phyloP scores from a whole-genome alignment of 2,888 invertebrate species.

The Scaeva pyrastri region DNA sequence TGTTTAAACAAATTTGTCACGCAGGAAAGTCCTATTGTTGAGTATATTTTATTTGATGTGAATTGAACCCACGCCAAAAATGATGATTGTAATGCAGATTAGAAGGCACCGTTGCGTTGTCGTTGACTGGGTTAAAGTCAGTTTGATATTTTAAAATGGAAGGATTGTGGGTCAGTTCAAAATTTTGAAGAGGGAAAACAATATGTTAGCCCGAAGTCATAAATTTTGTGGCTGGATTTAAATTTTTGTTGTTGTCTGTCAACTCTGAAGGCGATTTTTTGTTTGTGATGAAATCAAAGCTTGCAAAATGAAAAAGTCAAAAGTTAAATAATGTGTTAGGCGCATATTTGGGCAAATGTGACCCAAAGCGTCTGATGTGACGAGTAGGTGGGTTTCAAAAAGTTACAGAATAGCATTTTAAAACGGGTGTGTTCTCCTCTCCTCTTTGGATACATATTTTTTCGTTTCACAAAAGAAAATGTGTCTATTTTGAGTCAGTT shows the following conservation, averaged over 20 bases:
- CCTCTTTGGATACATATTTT: background rate
- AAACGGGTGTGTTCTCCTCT: constrained; percentile 11
- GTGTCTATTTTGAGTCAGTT: background rate
- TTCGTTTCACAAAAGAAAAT: background rate
- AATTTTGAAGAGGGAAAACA: constrained; percentile 17
- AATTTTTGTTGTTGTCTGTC: constrained; percentile 18
- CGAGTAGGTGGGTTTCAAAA: constrained; percentile 8
- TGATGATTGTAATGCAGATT: constrained; percentile 65
- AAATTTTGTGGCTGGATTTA: constrained; percentile 9
- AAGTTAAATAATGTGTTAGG: constrained; percentile 2
- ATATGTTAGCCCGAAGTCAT: constrained; percentile 25
- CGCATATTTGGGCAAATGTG: constrained; percentile 12
- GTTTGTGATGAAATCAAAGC: background rate
- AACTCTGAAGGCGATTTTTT: constrained; percentile 24
- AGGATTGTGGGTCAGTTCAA: constrained; percentile 49
- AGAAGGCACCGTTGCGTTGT: background rate
- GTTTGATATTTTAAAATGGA: background rate
- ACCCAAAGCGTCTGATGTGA: constrained; percentile 5
- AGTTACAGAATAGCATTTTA: background rate
- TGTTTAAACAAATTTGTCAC: constrained; percentile 76
- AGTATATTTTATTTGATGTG: constrained; percentile 71
- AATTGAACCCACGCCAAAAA: constrained; percentile 68
- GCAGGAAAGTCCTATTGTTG: constrained; percentile 75
- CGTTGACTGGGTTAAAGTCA: background rate
- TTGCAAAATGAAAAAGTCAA: background rate